A percentile compares a stretch with the other conserved stretches of the same genome.
These are phyloP conservation scores for Apocheima hispidaria DNA, from an alignment of 2,888 invertebrate species.

Conservation along the genomic window DNA sequence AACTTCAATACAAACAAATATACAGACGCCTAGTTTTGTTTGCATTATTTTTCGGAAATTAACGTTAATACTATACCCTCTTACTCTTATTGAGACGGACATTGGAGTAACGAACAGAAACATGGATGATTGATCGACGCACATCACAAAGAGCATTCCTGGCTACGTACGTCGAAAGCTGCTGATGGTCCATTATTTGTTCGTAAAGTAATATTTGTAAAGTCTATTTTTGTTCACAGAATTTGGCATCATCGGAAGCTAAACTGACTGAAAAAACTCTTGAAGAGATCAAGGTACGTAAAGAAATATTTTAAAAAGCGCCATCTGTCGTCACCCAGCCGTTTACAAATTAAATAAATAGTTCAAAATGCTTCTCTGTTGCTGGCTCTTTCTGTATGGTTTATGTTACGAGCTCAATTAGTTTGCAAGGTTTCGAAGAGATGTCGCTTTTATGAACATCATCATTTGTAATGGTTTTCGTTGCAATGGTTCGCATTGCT, in stretches of 20 bases:
- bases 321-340: conserved; percentile 52
- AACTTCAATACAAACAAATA: too few relatives aligned
- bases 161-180: neutral
- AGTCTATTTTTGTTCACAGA: conserved; percentile 63
- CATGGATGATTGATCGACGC: neutral
- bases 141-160: neutral
- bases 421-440: conserved; percentile 19
- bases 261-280: conserved; percentile 76
- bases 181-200: neutral
- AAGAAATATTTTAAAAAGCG: conserved; percentile 40
- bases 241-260: conserved; percentile 69
- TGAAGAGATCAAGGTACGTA: conserved; percentile 78
- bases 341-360: neutral
- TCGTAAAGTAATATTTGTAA: neutral
- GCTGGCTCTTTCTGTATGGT: neutral
- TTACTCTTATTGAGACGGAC: neutral
- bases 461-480: too few relatives aligned
- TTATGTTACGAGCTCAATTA: neutral
- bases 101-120: neutral
- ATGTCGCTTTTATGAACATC: conserved; percentile 32
- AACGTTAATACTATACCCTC: neutral
- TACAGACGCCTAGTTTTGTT: too few relatives aligned
- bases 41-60: too few relatives aligned
- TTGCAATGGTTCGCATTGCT: too few relatives aligned
- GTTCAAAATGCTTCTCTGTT: neutral